Evolutionary conservation across 1,140 invertebrate species (phyloP), one percentile per base, ranked within the genome.

Genomic region (Pseudomyrmex pallidus): DNA sequence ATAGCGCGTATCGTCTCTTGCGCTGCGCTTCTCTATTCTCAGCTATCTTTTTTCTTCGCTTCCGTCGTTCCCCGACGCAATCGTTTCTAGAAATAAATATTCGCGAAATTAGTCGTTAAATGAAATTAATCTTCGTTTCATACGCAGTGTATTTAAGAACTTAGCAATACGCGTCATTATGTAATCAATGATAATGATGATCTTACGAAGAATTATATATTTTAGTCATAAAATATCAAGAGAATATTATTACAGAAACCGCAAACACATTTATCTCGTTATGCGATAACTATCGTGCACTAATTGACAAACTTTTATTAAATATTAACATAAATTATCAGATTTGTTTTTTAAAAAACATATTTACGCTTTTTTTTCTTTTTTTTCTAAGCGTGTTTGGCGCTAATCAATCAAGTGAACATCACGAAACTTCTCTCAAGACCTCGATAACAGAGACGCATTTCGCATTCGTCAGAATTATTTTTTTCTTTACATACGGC

Each of bases 161-260:
- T 52, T 62, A 77, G 67, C 74, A 83, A 57, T 85, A 74, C 64
- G 50, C 50, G 64, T 84, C 74, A 83, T 83, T 87, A 77, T 46
- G 50, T 50, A 84, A 35, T 59, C 66, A 62, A 64, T 82, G 35
- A 67, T 82, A 82, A 63, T 78, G 61, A 10, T 48, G 52, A 66
- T 22, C 54, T 59, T 70, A 56, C 76, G 54, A 59, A 70, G 72
- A 80, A 80, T 72, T 56, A 54, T 54, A 54, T 54, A 46, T 59
- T 80, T 59, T n/a, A 20, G 8, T 80, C 72, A 50, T 50, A 46
- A 80, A 72, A 80, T 46, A 59, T 70, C 64, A 20, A 15, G 20
- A 68, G 8, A 59, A 80, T 59, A 7, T 35, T 59, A 7, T 35
- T 35, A 7, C 48, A 52, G 1, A 25, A 54, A 20, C 17, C 59